Conservation (phyloP, 1,140 invertebrate genomes). For the Ctenoplectra terminalis region DNA sequence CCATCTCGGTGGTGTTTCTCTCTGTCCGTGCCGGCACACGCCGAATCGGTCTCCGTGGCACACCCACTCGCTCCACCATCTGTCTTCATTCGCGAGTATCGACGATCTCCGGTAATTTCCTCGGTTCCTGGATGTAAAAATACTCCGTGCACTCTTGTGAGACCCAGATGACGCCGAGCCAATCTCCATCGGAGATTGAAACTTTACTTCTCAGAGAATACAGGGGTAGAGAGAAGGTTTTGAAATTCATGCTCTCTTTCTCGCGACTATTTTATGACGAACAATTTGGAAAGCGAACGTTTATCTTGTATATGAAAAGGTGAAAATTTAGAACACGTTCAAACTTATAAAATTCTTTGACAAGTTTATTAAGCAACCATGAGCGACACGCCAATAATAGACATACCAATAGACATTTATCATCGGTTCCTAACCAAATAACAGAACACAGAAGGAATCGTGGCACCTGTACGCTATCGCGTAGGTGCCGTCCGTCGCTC, state of each 20-base stretch:
- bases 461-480: constrained; percentile 73
- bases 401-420: background rate
- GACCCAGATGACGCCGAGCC: constrained; percentile 23
- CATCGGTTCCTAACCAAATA: background rate
- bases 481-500: constrained; percentile 65
- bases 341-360: background rate
- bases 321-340: background rate
- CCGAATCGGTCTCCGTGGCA: constrained; percentile 38
- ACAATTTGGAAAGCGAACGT: constrained; percentile 3
- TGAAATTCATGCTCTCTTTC: background rate
- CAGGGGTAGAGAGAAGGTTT: rapidly evolving
- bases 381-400: background rate
- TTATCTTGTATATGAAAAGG: background rate
- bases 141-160: no score
- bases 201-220: background rate
- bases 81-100: constrained; percentile 56
- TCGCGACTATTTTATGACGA: background rate
- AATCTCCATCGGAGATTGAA: background rate
- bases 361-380: background rate
- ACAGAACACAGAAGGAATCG: background rate
- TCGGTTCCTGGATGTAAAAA: constrained; percentile 2
- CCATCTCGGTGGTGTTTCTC: constrained; percentile 42
- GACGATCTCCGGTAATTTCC: constrained; percentile 36
- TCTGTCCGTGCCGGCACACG: constrained; percentile 55
- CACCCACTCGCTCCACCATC: constrained; percentile 53